These are phyloP conservation scores for Pteropus rufus DNA, from an alignment of 2,797 vertebrate genomes.

Conservation along the genomic window DNA sequence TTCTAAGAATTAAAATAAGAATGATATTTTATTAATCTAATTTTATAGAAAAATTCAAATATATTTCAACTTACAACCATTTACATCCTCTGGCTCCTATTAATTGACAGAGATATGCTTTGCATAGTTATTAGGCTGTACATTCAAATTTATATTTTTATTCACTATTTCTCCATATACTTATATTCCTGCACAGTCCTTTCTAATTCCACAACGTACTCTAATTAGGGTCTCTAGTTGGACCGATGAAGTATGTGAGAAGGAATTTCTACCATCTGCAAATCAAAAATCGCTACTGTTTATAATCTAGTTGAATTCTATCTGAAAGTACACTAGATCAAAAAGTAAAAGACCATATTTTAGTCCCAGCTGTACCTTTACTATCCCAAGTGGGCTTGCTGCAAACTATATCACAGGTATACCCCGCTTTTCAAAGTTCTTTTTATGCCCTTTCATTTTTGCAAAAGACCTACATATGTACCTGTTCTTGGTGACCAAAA, in stretches of 20 bases:
- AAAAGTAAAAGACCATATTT: background rate
- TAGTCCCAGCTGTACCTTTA: background rate
- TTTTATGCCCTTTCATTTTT: background rate
- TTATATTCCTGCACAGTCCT: background rate
- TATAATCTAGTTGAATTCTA: background rate
- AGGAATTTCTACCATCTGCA: background rate
- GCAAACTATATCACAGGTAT: background rate
- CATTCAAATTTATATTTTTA: background rate
- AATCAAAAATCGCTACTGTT: background rate
- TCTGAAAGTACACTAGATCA: background rate
- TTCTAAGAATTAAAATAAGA: background rate
- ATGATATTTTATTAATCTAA: background rate
- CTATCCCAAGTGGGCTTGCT: background rate
- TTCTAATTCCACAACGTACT: background rate
- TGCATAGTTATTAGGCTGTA: background rate
- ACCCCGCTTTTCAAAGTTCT: background rate
- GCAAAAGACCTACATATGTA: background rate
- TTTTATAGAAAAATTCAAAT: background rate
- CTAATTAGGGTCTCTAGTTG: background rate
- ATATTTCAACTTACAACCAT: background rate
- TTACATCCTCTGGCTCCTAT: background rate
- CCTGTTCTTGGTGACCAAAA: background rate
- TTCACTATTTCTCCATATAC: background rate
- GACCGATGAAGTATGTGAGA: background rate
- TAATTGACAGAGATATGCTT: background rate